Percentiles rank a stretch among this genome's conserved stretches.
Conservation (phyloP, 1,140 invertebrate genomes). For the Latrodectus geometricus region DNA sequence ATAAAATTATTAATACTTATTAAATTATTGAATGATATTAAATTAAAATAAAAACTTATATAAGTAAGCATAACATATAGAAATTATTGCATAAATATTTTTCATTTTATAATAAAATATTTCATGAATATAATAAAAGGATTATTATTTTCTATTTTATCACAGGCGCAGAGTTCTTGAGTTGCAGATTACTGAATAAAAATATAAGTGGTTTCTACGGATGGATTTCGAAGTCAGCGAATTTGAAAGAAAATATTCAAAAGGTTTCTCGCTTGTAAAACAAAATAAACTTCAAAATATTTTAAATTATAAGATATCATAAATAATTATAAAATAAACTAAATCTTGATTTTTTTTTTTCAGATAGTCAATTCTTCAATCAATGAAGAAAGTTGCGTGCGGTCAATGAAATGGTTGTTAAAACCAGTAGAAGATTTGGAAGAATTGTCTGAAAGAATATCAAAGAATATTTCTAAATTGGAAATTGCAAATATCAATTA, state of each 20-base stretch:
- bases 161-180: slow-evolving; percentile 4
- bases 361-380: too few relatives aligned
- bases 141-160: slow-evolving; percentile 7
- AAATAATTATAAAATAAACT: too few relatives aligned
- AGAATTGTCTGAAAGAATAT: neutral
- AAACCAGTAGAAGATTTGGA: slow-evolving; percentile 4
- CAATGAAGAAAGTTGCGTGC: neutral
- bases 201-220: slow-evolving; percentile 38
- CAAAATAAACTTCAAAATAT: too few relatives aligned
- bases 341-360: too few relatives aligned
- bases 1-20: neutral
- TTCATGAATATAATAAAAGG: neutral
- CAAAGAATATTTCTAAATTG: slow-evolving; percentile 10
- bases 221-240: slow-evolving; percentile 20
- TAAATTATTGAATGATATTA: too few relatives aligned
- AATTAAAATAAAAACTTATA: too few relatives aligned
- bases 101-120: neutral
- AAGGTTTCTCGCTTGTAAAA: neutral
- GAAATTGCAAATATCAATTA: neutral
- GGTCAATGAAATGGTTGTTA: neutral
- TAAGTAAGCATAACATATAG: too few relatives aligned
- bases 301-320: too few relatives aligned
- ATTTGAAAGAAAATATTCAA: slow-evolving; percentile 15
- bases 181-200: slow-evolving; percentile 16
- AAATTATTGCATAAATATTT: neutral